phyloP scores from a whole-genome alignment of 2,888 invertebrate genomes.

The Gortyna flavago region DNA sequence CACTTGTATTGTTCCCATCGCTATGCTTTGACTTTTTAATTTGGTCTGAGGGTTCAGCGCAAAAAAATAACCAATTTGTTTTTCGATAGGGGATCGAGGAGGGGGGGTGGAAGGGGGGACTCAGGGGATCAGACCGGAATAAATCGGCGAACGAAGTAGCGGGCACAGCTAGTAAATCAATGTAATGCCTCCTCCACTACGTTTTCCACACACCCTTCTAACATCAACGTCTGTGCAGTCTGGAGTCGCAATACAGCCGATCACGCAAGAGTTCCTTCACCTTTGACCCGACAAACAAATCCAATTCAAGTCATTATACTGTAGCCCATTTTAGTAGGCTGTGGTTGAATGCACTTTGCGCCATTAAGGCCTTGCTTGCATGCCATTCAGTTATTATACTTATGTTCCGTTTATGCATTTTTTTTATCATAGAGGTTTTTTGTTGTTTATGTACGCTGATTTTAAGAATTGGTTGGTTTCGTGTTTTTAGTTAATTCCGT shows the following conservation, averaged over 20 bases:
- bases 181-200: slow-evolving; percentile 43
- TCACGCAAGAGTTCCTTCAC: slow-evolving; percentile 87
- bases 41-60: too few relatives aligned
- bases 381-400: slow-evolving; percentile 49
- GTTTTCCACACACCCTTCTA: slow-evolving; percentile 64
- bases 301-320: slow-evolving; percentile 72
- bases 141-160: too few relatives aligned
- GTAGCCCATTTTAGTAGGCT: slow-evolving; percentile 64
- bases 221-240: slow-evolving; percentile 82
- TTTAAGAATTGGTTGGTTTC: slow-evolving; percentile 2
- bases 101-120: too few relatives aligned
- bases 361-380: slow-evolving; percentile 59
- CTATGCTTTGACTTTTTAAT: too few relatives aligned
- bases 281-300: slow-evolving; percentile 84
- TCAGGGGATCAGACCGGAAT: too few relatives aligned
- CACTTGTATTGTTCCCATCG: too few relatives aligned
- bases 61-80: too few relatives aligned
- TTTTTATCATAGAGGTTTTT: slow-evolving; percentile 11
- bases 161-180: not conserved
- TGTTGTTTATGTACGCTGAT: slow-evolving; percentile 8
- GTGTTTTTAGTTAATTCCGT: not conserved
- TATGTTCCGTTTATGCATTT: slow-evolving; percentile 27
- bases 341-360: slow-evolving; percentile 68
- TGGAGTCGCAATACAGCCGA: slow-evolving; percentile 76
- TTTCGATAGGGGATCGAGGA: too few relatives aligned